Conservation (phyloP, 2,113 vertebrate genomes). For the Pangasianodon gigas region DNA sequence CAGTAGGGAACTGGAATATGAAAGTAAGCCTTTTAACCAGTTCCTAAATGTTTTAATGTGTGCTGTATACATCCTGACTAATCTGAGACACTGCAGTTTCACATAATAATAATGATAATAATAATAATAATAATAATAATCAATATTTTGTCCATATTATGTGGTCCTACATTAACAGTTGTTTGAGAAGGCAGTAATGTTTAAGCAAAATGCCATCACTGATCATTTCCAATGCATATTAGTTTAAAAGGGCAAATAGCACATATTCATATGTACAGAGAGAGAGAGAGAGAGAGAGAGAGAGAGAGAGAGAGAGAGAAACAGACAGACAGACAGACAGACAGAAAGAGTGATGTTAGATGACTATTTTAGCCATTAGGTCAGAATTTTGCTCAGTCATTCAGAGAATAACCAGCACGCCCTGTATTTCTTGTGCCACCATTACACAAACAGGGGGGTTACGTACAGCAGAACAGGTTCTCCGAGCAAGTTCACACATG, state of each 20-base stretch:
- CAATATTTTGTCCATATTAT: neutral
- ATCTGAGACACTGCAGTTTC: no score
- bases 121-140: neutral
- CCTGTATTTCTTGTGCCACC: neutral
- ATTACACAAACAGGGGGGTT: neutral
- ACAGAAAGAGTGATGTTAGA: neutral
- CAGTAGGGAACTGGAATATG: no score
- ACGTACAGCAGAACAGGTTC: slow-evolving; percentile 8
- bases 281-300: neutral
- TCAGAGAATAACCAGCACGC: neutral
- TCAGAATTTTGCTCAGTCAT: neutral
- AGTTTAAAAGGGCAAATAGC: neutral
- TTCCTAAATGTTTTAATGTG: neutral
- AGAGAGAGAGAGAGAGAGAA: neutral
- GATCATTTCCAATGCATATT: neutral
- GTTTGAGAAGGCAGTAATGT: no score
- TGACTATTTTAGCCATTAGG: neutral
- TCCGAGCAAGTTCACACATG: neutral
- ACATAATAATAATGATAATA: neutral
- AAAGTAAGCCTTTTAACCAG: neutral
- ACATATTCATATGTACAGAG: neutral
- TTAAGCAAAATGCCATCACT: no score
- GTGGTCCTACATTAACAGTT: neutral
- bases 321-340: neutral
- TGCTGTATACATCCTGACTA: neutral